Base-by-base conservation (phyloP, 1,140 invertebrate species). In the Cotesia vestalis region DNA sequence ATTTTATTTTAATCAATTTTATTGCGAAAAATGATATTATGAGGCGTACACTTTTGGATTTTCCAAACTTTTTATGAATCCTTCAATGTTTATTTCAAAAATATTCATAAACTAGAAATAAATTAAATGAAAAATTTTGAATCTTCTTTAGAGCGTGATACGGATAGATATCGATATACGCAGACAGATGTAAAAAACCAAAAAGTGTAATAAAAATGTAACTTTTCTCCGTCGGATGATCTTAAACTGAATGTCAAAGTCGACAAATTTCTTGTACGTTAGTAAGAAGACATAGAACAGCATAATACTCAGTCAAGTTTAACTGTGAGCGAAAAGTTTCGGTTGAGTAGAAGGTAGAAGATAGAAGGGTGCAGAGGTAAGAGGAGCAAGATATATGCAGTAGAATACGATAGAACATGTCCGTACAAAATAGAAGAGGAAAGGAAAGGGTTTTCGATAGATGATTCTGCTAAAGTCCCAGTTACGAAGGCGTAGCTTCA, bases 401-500 rank as follows among this genome's bases (percentile, higher is more conserved):
- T 3, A 11, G 62, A 55, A 40, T 17, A 20, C 69, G 60, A 72
- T 57, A 53, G 20, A n/a, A n/a, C 40, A 55, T 1, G 12, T 17
- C 68, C 27, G 17, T 52, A 40, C 14, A 8, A 20, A 53, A 46
- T 27, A 27, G 27, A 27, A 27, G 27, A 27, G 27, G 27, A 4
- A 40, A 53, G 64, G 36, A 40, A 27, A 34, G 59, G 17, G 61
- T 51, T 52, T 36, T 73, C 35, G 60, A 73, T 72, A 55, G 40
- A 72, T 61, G 73, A 71, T 72, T 74, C 55, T 14, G 57, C 70
- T 72, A 69, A 67, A 78, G 76, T 68, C 72, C 59, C 72, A 73
- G 76, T 76, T 77, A 63, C 63, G 62, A 73, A 75, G 76, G 69
- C 73, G 76, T 76, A 78, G 66, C 36, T 46, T 62, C 55, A 27